Base-by-base conservation (phyloP, 2,888 invertebrate genomes). In the Chrysopilus asiliformis region DNA sequence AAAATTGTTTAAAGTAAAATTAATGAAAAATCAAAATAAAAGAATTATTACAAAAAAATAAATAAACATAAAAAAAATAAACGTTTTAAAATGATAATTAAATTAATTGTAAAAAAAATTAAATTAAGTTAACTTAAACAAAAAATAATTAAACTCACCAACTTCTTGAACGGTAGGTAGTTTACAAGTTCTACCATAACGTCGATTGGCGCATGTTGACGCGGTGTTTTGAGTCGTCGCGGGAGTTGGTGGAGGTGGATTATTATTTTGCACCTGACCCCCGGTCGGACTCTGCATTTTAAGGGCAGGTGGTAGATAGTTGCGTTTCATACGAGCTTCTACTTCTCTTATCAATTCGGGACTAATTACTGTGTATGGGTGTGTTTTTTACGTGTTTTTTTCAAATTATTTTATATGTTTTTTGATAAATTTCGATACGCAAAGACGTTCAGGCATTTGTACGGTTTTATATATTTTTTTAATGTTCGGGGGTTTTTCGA, bases 311-410 rank as follows among this genome's bases (percentile, higher is more conserved):
- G 84, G 84, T 52, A 82, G 68, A 60, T 81, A 79, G 53, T 80
- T 77, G 48, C 79, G 68, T 58, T 81, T 80, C 86, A 87, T 87
- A 57, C 87, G 74, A 50, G 79, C 79, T 66, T 87, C 87, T 48
- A 87, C 86, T 59, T 87, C 87, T 74, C 82, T 79, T 49, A 85
- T 80, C 64, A 87, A 70, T 62, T 87, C 85, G 46, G 85, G 84
- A 60, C 84, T 83, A 68, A 87, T 85, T 55, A 84, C 87, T 87
- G 72, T 39, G 22, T 35, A 29, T 30, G 6, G 14, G 8, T 16
- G 4, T 10, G 25, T 30, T 30, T 35, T 29, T 18, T 19, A 22
- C 30, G 16, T 15, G 6, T 34, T 24, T 34, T 7, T n/a, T 20
- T 34, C 12, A 34, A n/a, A n/a, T n/a, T n/a, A n/a, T n/a, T n/a